Evolutionary conservation across 2,113 vertebrate genomes (phyloP), one percentile per base, ranked within the genome.

Genomic region (Etia nguti): DNA sequence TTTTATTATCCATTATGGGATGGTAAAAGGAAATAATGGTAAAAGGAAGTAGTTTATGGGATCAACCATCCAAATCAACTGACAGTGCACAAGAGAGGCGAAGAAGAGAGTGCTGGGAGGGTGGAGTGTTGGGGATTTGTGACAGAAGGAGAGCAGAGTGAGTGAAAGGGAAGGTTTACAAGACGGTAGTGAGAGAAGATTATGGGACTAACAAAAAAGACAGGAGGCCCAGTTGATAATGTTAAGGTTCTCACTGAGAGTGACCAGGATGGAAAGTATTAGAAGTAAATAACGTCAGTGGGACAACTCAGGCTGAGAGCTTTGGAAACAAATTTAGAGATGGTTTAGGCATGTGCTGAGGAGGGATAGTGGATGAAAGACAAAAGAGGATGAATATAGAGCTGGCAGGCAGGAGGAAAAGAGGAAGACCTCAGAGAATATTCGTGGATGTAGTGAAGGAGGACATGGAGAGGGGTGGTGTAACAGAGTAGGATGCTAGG

Each of bases 231-330:
- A 26, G 38, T 16, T 73, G 13, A 73, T 46, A 43, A 73, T 18
- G 22, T 10, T 73, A 16, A 10, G 0, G 13, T 46, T 73, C 46
- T 73, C 38, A 26, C 38, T 73, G 38, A 46, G 38, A 73, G 38
- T 26, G 68, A 26, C 38, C 68, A 26, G 13, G 1, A 26, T 73
- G 38, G 2, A 10, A 43, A 73, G 2, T 8, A 73, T 46, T 26
- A 46, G 38, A 26, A 73, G 26, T 46, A 10, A 46, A 43, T 73
- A 26, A 34, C 8, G 26, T 73, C 22, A 18, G 38, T 26, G 13
- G 13, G 0, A 46, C 13, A 73, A 43, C 36, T 73, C 22, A 18
- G 38, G 22, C 0, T 15, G 13, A 73, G 68, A 16, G 68, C 1
- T 3, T 73, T 73, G 8, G 13, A 73, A 10, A 46, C 68, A 73